Percentiles rank a stretch among this genome's conserved stretches.
Conservation (phyloP, 2,113 vertebrate species). For the Aegithalos caudatus region DNA sequence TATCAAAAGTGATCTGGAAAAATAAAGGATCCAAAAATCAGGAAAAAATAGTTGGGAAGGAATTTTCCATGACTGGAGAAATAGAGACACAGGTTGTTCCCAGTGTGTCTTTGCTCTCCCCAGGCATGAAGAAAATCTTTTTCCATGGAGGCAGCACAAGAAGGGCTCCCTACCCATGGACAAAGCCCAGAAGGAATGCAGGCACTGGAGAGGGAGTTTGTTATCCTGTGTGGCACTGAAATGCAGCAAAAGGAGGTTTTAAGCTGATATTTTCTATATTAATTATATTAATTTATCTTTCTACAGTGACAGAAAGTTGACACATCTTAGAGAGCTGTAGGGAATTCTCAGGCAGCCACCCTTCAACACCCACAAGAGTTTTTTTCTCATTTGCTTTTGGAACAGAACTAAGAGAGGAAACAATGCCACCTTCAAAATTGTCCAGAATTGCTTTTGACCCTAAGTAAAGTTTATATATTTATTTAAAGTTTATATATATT, state of each 20-base stretch:
- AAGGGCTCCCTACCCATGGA: fast-evolving
- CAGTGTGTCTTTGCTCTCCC: neutral
- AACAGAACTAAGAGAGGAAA: neutral
- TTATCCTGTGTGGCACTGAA: neutral
- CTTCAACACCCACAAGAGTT: neutral
- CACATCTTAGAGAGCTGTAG: neutral
- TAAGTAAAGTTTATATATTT: neutral
- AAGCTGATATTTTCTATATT: neutral
- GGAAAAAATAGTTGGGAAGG: neutral
- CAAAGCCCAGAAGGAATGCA: neutral
- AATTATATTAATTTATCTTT: neutral
- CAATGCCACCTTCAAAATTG: neutral
- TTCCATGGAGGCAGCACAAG: neutral
- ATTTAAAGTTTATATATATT: neutral
- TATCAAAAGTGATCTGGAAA: neutral
- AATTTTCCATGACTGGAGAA: neutral
- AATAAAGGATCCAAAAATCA: neutral
- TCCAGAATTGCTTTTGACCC: neutral
- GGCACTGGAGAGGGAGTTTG: neutral
- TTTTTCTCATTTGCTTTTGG: neutral
- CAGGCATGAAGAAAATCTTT: neutral
- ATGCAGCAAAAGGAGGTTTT: neutral
- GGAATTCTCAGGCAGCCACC: neutral
- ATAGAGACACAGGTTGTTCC: neutral
- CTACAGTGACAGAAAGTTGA: neutral